phyloP scores from a whole-genome alignment of 2,797 vertebrate species.

The Platyrinchus mystaceus region DNA sequence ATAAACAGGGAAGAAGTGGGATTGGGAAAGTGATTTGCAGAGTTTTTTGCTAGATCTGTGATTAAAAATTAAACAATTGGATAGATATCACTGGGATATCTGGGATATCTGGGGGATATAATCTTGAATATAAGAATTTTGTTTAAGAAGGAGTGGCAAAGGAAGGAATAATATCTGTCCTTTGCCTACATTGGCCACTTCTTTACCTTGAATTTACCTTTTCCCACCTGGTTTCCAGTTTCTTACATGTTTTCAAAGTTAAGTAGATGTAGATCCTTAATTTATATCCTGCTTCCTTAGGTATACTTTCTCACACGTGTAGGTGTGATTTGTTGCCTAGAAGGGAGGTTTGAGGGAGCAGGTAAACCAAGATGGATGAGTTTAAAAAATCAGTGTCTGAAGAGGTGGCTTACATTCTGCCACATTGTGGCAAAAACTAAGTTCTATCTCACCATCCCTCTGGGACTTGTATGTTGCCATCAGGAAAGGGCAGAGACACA shows the following conservation, averaged over 20 bases:
- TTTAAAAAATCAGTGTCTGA: background rate
- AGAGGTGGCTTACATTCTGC: background rate
- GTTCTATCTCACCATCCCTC: rapidly evolving
- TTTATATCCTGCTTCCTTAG: background rate
- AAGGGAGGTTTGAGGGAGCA: background rate
- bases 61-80: background rate
- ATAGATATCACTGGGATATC: background rate
- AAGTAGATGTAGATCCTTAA: background rate
- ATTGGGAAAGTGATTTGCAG: background rate
- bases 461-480: background rate
- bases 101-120: background rate
- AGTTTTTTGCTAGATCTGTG: background rate
- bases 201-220: background rate
- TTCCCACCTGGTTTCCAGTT: background rate
- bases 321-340: background rate
- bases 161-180: background rate
- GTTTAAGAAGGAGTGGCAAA: background rate
- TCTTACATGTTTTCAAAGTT: background rate
- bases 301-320: background rate
- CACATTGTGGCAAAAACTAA: background rate
- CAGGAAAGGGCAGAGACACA: background rate
- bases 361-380: background rate
- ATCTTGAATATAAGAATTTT: background rate
- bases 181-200: background rate
- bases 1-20: background rate